A percentile compares a stretch with the other conserved stretches of the same genome.
Conservation (phyloP, 1,140 invertebrate species). For the Mycetomoellerius zeteki region DNA sequence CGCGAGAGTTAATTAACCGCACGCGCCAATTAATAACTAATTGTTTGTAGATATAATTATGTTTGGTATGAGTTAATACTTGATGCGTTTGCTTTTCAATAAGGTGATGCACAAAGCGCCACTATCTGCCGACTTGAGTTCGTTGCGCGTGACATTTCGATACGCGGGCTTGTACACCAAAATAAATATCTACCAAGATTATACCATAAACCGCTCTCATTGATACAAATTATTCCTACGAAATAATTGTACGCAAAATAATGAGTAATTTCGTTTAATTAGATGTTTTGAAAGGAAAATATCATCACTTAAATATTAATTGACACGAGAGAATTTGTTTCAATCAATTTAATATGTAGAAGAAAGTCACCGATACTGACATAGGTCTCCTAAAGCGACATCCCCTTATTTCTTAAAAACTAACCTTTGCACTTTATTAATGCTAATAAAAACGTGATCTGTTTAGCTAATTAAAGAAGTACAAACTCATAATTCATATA, state of each 20-base stretch:
- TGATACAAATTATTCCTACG: neutral
- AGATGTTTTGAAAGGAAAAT: neutral
- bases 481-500: too few relatives aligned
- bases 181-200: neutral
- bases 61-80: neutral
- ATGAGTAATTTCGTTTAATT: neutral
- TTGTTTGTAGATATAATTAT: neutral
- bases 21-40: neutral
- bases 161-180: neutral
- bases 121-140: neutral
- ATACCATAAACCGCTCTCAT: neutral
- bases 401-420: too few relatives aligned
- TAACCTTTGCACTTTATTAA: too few relatives aligned
- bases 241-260: neutral
- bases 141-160: neutral
- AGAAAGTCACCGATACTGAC: too few relatives aligned
- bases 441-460: too few relatives aligned
- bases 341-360: too few relatives aligned
- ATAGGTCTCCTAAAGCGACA: too few relatives aligned
- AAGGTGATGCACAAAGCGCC: too few relatives aligned
- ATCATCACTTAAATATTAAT: neutral
- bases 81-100: neutral
- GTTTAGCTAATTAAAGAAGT: too few relatives aligned
- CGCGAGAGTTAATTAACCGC: neutral
- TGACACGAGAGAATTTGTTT: neutral